These are phyloP conservation scores for Psilopsiagon aymara DNA, from an alignment of 2,113 vertebrate genomes.

Conservation along the genomic window DNA sequence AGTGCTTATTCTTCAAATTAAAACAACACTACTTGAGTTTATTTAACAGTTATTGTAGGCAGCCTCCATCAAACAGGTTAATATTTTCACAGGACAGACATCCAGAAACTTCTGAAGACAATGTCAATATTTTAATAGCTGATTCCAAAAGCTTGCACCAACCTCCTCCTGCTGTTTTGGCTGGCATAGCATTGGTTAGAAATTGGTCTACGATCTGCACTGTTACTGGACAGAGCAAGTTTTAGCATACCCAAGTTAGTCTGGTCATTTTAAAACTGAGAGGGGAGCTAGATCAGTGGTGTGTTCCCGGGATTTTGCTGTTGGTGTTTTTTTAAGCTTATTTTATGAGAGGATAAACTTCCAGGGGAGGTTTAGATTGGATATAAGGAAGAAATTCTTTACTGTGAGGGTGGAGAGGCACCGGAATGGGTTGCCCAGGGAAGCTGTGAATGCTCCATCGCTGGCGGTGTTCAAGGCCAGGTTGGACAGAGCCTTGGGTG, in stretches of 20 bases:
- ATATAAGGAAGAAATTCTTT: no score
- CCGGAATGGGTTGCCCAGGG: no score
- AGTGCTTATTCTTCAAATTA: constrained; percentile 43
- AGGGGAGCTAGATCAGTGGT: not conserved
- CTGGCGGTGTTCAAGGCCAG: no score
- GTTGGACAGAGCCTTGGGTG: no score
- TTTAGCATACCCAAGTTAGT: not conserved
- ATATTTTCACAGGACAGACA: constrained; percentile 13
- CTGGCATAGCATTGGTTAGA: constrained; percentile 5
- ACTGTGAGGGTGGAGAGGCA: no score
- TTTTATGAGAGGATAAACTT: not conserved
- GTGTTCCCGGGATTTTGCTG: not conserved
- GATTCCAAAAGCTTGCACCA: constrained; percentile 28
- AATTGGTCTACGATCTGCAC: not conserved
- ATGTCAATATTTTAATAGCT: constrained; percentile 38
- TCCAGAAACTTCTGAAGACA: constrained; percentile 33
- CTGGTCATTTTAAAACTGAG: not conserved
- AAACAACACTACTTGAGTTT: not conserved
- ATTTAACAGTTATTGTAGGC: constrained; percentile 12
- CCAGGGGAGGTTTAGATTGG: no score
- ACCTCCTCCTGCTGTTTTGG: not conserved
- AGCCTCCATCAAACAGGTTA: constrained; percentile 2
- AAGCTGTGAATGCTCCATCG: no score
- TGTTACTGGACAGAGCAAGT: not conserved
- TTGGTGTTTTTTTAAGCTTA: not conserved